These are phyloP conservation scores for Psettodes erumei DNA, from an alignment of 2,113 vertebrate genomes.

Conservation along the genomic window DNA sequence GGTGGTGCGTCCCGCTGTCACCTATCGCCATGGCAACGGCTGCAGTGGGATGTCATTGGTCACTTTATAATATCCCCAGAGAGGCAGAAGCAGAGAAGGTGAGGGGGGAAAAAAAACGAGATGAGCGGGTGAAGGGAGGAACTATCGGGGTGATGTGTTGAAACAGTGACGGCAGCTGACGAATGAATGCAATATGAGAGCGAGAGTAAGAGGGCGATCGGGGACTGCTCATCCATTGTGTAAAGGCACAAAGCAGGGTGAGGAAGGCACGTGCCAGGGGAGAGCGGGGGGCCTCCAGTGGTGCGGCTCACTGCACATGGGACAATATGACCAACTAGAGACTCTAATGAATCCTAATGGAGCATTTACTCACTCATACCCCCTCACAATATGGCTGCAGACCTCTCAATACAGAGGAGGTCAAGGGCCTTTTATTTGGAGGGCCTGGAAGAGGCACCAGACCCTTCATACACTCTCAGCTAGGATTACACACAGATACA, in stretches of 20 bases:
- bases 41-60: conserved; percentile 64
- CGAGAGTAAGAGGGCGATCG: conserved; percentile 11
- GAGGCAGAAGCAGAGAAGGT: conserved; percentile 6
- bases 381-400: conserved; percentile 43
- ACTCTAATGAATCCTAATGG: conserved; percentile 76
- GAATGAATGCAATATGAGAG: conserved; percentile 33
- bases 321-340: conserved; percentile 64
- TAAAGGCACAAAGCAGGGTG: conserved; percentile 34
- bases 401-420: conserved; percentile 45
- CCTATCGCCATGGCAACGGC: conserved; percentile 68
- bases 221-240: conserved; percentile 38
- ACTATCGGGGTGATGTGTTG: conserved; percentile 3
- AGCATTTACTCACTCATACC: conserved; percentile 69
- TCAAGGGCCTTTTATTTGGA: conserved; percentile 58
- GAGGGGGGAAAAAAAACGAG: neutral
- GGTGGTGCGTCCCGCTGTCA: conserved; percentile 66
- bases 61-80: conserved; percentile 50
- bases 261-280: conserved; percentile 47
- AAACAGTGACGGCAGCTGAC: conserved; percentile 12
- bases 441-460: conserved; percentile 8
- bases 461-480: conserved; percentile 1
- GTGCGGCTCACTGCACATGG: conserved; percentile 42
- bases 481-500: neutral
- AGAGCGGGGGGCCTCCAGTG: conserved; percentile 36
- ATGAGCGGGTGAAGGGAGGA: neutral